Evolutionary conservation across 92 coral and sea anemone genomes (phyloP).

Genomic region (Metridium senile): DNA sequence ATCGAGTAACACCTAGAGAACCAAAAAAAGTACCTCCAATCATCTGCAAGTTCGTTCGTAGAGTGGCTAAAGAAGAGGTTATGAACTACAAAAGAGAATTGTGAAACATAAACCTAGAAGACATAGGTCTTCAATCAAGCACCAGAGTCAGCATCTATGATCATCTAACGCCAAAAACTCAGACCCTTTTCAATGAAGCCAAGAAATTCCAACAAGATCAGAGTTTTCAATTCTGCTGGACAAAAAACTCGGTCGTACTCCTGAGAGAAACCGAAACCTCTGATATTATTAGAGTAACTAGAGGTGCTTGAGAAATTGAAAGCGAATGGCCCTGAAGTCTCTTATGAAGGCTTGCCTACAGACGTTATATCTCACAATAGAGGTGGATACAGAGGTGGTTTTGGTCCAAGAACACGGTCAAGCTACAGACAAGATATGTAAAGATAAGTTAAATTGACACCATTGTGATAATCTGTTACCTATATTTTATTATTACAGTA

Average conservation of each 20-base stretch:
- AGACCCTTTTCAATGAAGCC: slow-evolving; percentile 15
- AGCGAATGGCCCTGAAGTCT: too few relatives aligned
- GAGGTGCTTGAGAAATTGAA: background rate
- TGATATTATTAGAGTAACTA: slow-evolving; percentile 14
- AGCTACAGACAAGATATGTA: too few relatives aligned
- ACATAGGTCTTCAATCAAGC: background rate
- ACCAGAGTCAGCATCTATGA: background rate
- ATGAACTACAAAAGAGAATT: background rate
- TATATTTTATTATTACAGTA: too few relatives aligned
- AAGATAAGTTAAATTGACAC: too few relatives aligned
- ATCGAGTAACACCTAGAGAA: background rate
- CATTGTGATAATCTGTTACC: too few relatives aligned
- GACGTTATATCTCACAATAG: too few relatives aligned
- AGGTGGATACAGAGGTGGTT: too few relatives aligned
- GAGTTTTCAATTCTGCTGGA: slow-evolving; percentile 48
- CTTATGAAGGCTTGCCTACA: too few relatives aligned
- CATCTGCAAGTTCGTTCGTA: too few relatives aligned
- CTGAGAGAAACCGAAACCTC: slow-evolving; percentile 40
- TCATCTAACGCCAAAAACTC: background rate
- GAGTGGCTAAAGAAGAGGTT: background rate
- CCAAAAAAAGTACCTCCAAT: background rate
- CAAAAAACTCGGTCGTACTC: too few relatives aligned
- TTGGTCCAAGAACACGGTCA: too few relatives aligned
- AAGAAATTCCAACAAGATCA: slow-evolving; percentile 38
- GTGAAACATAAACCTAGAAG: background rate